Percentiles rank a stretch among this genome's conserved stretches.
Conservation (phyloP, 2,888 invertebrate species). For the Poecilobothrus nobilitatus region DNA sequence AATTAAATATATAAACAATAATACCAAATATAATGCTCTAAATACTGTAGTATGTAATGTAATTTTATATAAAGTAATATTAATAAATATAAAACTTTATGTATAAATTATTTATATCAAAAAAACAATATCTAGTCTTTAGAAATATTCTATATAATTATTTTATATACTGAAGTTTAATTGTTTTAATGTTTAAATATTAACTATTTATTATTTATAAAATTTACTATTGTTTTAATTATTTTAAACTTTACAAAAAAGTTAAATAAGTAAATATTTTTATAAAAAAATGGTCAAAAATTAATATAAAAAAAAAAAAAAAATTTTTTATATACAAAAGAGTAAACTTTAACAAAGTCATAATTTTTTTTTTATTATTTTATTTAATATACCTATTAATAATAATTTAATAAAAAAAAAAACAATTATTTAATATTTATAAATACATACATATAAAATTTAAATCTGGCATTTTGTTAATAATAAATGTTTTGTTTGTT, state of each 20-base stretch:
- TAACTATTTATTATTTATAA: too few relatives aligned
- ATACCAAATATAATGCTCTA: too few relatives aligned
- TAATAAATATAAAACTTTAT: too few relatives aligned
- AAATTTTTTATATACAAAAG: not conserved
- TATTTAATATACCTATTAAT: not conserved
- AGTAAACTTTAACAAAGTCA: not conserved
- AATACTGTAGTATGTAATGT: too few relatives aligned
- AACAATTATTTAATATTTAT: not conserved
- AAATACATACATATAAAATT: not conserved
- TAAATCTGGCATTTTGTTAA: constrained; percentile 4
- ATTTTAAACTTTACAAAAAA: not conserved
- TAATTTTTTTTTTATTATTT: not conserved
- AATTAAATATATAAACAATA: too few relatives aligned
- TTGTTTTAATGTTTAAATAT: too few relatives aligned
- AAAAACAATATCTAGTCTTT: too few relatives aligned
- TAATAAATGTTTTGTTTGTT: not conserved
- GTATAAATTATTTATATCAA: too few relatives aligned
- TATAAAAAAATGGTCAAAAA: not conserved
- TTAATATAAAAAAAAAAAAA: not conserved
- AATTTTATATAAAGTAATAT: too few relatives aligned
- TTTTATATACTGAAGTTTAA: too few relatives aligned
- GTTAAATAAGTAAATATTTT: not conserved
- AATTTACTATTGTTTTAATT: too few relatives aligned
- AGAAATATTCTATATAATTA: too few relatives aligned
- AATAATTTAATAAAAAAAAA: not conserved